Evolutionary conservation across 2,113 vertebrate species (phyloP).

Genomic region (Crotalus tigris): DNA sequence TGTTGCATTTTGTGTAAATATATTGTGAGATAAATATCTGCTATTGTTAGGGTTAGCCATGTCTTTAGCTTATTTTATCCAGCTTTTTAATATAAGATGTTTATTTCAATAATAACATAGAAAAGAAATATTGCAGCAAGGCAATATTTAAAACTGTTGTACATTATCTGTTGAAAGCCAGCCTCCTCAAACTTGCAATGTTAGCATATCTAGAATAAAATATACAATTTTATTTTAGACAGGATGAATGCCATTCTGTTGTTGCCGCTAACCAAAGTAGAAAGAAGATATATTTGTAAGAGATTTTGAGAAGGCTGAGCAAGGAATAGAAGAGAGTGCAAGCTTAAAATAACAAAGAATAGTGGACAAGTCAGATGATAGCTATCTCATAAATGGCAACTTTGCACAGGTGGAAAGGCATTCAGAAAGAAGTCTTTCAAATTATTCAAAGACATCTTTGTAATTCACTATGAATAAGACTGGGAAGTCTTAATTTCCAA

Average conservation of each 20-base stretch:
- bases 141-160: not conserved
- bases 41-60: not conserved
- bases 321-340: not conserved
- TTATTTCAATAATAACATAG: not conserved
- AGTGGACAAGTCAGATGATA: not conserved
- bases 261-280: not conserved
- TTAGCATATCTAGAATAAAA: not conserved
- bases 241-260: not conserved
- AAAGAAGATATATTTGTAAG: not conserved
- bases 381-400: not conserved
- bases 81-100: not conserved
- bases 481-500: not conserved
- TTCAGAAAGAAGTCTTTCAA: not conserved
- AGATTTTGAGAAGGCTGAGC: not conserved
- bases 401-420: not conserved
- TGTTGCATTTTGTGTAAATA: not conserved
- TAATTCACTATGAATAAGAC: not conserved
- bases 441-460: not conserved
- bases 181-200: not conserved
- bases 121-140: not conserved
- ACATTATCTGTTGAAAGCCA: not conserved
- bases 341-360: not conserved
- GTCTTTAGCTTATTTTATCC: not conserved
- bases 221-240: not conserved
- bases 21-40: not conserved